phyloP scores from a whole-genome alignment of 2,113 vertebrate genomes.

The Piliocolobus tephrosceles region DNA sequence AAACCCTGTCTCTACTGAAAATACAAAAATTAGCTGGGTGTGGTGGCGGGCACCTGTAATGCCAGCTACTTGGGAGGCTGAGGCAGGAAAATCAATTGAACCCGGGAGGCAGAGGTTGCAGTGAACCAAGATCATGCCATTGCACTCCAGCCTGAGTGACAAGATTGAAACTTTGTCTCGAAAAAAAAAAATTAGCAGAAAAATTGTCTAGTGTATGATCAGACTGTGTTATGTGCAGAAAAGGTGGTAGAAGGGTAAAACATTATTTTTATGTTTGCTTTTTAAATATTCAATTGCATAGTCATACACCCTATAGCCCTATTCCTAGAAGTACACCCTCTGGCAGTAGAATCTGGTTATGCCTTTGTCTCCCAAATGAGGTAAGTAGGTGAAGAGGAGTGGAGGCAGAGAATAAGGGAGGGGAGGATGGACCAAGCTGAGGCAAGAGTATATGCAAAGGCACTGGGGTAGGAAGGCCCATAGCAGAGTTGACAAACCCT shows the following conservation, averaged over 20 bases:
- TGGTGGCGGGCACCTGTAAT: too few relatives aligned
- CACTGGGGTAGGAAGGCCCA: background rate
- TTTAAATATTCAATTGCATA: background rate
- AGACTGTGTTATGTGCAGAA: background rate
- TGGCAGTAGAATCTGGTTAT: background rate
- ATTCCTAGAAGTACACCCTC: background rate
- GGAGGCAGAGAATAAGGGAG: background rate
- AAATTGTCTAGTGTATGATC: background rate
- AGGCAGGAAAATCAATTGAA: too few relatives aligned
- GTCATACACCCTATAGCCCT: fast-evolving
- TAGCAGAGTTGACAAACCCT: background rate
- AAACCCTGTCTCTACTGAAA: too few relatives aligned
- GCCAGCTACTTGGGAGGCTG: too few relatives aligned
- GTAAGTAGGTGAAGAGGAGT: background rate
- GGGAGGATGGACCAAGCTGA: background rate
- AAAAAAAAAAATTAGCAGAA: too few relatives aligned
- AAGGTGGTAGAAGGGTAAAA: background rate
- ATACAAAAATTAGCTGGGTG: too few relatives aligned
- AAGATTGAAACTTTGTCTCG: too few relatives aligned
- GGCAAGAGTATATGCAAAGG: background rate
- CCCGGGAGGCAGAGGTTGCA: too few relatives aligned
- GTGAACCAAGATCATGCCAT: too few relatives aligned
- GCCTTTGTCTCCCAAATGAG: background rate
- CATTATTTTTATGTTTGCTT: background rate
- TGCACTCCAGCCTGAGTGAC: too few relatives aligned